phyloP scores from a whole-genome alignment of 2,888 invertebrate genomes.

The Nebria salina region DNA sequence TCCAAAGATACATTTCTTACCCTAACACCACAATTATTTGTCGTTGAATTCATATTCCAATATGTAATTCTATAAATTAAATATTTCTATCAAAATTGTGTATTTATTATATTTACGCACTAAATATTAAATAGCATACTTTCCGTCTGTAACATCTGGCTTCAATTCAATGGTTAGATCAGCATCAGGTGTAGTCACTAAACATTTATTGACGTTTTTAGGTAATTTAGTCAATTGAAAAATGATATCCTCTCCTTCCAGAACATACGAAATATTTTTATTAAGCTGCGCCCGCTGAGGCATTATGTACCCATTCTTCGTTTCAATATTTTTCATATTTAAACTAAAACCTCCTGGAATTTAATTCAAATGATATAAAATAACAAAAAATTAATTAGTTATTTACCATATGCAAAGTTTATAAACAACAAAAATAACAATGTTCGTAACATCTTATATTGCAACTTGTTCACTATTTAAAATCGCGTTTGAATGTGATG shows the following conservation, averaged over 20 bases:
- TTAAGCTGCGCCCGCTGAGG: slow-evolving; percentile 37
- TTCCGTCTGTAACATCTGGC: slow-evolving; percentile 22
- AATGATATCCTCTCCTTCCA: slow-evolving; percentile 48
- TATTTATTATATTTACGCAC: too few species aligned
- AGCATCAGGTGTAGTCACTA: slow-evolving; percentile 47
- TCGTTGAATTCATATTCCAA: slow-evolving; percentile 54
- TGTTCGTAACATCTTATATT: too few species aligned
- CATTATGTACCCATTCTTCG: slow-evolving; percentile 47
- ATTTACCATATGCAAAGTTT: too few species aligned
- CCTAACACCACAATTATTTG: slow-evolving; percentile 62
- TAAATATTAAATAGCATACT: slow-evolving; percentile 23
- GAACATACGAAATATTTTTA: slow-evolving; percentile 27
- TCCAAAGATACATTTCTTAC: slow-evolving; percentile 57
- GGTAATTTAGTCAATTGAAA: slow-evolving; percentile 44
- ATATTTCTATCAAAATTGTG: background rate
- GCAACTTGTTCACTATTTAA: too few species aligned
- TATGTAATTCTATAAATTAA: slow-evolving; percentile 53
- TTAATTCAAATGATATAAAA: slow-evolving; percentile 7
- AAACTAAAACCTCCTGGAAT: background rate
- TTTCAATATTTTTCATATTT: slow-evolving; percentile 26
- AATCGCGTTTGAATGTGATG: too few species aligned
- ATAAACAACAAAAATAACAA: too few species aligned
- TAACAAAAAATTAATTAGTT: background rate
- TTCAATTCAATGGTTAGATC: slow-evolving; percentile 24
- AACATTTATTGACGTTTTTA: slow-evolving; percentile 46